phyloP scores from a whole-genome alignment of 2,888 invertebrate genomes.

The Melipona beecheii region DNA sequence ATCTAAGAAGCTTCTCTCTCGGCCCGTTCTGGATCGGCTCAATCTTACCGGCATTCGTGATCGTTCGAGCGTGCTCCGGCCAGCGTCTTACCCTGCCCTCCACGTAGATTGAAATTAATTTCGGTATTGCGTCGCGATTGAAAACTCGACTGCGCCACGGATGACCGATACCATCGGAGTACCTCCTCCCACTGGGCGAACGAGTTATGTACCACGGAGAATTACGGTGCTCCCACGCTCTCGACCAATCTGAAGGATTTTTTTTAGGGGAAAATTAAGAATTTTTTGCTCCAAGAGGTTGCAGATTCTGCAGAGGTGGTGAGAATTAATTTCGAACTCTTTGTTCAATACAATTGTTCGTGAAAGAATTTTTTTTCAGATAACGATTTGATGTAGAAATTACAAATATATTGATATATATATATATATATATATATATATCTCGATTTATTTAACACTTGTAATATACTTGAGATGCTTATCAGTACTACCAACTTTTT shows the following conservation, averaged over 20 bases:
- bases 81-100: constrained; percentile 53
- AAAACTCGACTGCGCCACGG: constrained; percentile 62
- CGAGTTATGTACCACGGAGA: constrained; percentile 11
- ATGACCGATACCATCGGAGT: constrained; percentile 32
- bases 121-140: constrained; percentile 71
- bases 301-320: background rate
- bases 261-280: background rate
- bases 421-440: too few relatives aligned
- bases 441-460: too few relatives aligned
- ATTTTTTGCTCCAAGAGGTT: background rate
- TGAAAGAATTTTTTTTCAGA: too few relatives aligned
- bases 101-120: constrained; percentile 82
- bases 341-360: background rate
- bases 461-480: too few relatives aligned
- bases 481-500: too few relatives aligned
- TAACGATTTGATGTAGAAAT: too few relatives aligned
- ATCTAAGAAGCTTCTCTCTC: constrained; percentile 71
- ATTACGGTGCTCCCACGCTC: constrained; percentile 6
- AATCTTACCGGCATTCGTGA: constrained; percentile 80
- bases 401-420: too few relatives aligned
- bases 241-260: background rate
- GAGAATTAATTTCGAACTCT: background rate
- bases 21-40: constrained; percentile 73
- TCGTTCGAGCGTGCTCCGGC: constrained; percentile 73
- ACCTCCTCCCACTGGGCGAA: background rate